Base-by-base conservation (phyloP, 2,888 invertebrate genomes). In the Schizotus pectinicornis region DNA sequence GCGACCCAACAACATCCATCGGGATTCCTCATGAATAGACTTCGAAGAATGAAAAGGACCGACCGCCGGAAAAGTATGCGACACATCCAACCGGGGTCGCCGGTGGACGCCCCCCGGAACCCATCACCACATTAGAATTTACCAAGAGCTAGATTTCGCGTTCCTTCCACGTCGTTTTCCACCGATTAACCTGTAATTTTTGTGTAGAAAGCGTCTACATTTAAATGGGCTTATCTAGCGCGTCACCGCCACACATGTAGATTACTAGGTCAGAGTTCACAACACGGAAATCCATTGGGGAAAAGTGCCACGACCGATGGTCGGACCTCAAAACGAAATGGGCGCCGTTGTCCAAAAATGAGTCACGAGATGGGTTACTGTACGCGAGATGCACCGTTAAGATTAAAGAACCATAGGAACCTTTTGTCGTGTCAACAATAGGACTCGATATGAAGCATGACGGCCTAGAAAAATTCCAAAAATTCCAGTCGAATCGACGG, bases 221-320 rank as follows among this genome's bases (percentile, higher is more conserved):
- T 38, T 32, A 38, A 36, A 38, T 47, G 7, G 38, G 6, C 6
- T 54, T 47, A 53, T 54, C 47, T 54, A 54, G 54, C 13, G 39
- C 42, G 45, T 8, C 13, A 6, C 11, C 11, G 32, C 36, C 45
- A 38, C 38, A 22, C 22, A 22, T 22, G 22, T 54, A 35, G 54
- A 47, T 54, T 38, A 54, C 35, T 54, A 22, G 54, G 54, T 54
- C 54, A 47, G 35, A 54, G 54, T 54, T 54, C 47, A 47, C 22
- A 34, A 47, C 12, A 34, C 36, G 54, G 33, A 53, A 46, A 9
- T n/a, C 6, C n/a, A 35, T 35, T 6, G n/a, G 6, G 6, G 11
- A 35, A 35, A 35, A 35, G 6, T 32, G n/a, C n/a, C n/a, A n/a
- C 6, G 32, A 11, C 6, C 6, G 7, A 6, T 32, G n/a, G 35